Percentiles rank a stretch among this genome's conserved stretches.
phyloP scores from a whole-genome alignment of 2,113 vertebrate genomes.

The Lycocorax pyrrhopterus region DNA sequence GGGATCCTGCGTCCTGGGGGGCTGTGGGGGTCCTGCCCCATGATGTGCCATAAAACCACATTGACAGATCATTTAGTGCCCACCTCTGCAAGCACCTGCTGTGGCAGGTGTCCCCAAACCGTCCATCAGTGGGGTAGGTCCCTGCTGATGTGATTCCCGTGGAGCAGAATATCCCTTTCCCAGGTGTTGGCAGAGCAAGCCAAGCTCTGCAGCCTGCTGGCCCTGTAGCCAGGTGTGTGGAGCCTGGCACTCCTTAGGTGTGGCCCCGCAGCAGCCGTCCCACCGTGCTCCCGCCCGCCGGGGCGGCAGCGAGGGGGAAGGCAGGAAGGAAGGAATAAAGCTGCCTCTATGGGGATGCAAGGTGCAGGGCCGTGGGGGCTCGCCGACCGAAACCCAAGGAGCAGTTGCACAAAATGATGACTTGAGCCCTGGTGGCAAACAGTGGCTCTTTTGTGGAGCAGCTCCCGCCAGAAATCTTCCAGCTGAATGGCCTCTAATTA shows the following conservation, averaged over 20 bases:
- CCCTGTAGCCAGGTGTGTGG: not conserved
- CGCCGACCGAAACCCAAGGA: constrained; percentile 55
- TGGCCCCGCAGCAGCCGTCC: constrained; percentile 12
- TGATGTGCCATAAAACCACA: not conserved
- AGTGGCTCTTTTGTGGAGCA: constrained; percentile 70
- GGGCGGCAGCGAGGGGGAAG: not conserved
- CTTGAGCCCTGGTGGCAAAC: constrained; percentile 60
- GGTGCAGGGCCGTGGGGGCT: constrained; percentile 48
- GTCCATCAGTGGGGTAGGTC: rapidly evolving
- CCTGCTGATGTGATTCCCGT: not conserved
- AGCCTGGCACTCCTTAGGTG: not conserved
- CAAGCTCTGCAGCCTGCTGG: not conserved
- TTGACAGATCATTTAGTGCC: not conserved
- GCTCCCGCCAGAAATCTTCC: constrained; percentile 65
- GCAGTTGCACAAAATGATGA: constrained; percentile 50
- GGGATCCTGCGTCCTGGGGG: rapidly evolving
- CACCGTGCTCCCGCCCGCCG: not conserved
- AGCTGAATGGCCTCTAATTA: constrained; percentile 72
- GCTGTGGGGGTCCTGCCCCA: rapidly evolving
- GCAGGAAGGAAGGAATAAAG: constrained; percentile 67
- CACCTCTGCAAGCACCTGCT: not conserved
- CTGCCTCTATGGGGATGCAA: constrained; percentile 53
- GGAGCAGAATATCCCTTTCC: not conserved
- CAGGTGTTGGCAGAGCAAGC: rapidly evolving
- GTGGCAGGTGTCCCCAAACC: rapidly evolving